Percentiles rank a stretch among this genome's conserved stretches.
Conservation (phyloP, 2,797 vertebrate species). For the Sphenopsis melanotis region DNA sequence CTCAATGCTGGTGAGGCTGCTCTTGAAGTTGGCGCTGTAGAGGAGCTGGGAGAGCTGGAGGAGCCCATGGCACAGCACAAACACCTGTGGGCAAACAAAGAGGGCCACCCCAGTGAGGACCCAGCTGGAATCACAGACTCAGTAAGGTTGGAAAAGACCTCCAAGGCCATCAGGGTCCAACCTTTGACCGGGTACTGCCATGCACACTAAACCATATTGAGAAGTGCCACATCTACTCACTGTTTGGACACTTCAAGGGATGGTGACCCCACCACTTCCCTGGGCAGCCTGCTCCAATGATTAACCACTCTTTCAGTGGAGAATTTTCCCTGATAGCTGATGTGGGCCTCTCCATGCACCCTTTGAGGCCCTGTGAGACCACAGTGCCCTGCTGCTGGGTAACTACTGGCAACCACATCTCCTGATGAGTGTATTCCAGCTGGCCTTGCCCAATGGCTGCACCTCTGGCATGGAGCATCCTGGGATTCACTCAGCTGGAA, state of each 20-base stretch:
- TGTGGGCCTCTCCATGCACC: background rate
- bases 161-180: background rate
- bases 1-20: slow-evolving; percentile 95
- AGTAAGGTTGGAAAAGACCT: background rate
- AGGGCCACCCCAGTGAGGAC: background rate
- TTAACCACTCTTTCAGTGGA: background rate
- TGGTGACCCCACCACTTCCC: background rate
- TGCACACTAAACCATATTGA: accelerated
- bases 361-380: accelerated
- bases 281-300: background rate
- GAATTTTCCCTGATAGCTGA: background rate
- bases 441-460: background rate
- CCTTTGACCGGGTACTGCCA: accelerated
- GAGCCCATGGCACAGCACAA: slow-evolving; percentile 91
- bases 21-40: slow-evolving; percentile 95
- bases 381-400: background rate
- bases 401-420: background rate
- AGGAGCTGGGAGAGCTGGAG: slow-evolving; percentile 94
- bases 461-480: background rate
- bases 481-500: background rate
- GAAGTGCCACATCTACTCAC: accelerated
- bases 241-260: background rate
- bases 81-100: slow-evolving; percentile 74
- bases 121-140: background rate
- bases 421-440: accelerated